Evolutionary conservation across 2,797 vertebrate genomes (phyloP), one percentile per base, ranked within the genome.

Genomic region (Rousettus madagascariensis): DNA sequence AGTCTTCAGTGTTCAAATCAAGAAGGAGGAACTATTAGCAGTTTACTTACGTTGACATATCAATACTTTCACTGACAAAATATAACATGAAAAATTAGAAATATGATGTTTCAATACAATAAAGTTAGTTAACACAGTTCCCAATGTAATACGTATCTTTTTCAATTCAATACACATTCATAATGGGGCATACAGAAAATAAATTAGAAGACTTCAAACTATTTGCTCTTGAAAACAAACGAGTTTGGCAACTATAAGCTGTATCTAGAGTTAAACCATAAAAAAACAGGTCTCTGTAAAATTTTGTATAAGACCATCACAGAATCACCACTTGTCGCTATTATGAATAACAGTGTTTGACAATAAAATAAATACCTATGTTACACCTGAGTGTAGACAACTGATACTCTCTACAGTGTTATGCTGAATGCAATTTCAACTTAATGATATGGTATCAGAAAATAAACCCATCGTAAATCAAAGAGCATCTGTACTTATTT

Each of bases 141-240:
- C 63, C 72, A 86, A 77, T 30, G 16, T n/a, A 19, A 75, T 30
- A 85, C n/a, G 84, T 79, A 90, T 82, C 12, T 82, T 92, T 69
- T 90, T 74, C 69, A 82, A 75, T 53, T 69, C 57, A 55, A 97
- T 63, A 53, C 3, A 84, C 2, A 10, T 69, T 83, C 19, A 94
- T 69, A 28, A 96, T 90, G 19, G 15, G 85, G 20, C 22, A 96
- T 66, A 17, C 38, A 86, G 65, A 95, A 96, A 77, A 91, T 55
- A 95, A 69, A 59, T 87, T 78, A 57, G 6, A 91, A 88, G 41
- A 74, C 51, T 77, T 91, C 22, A 94, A 91, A 94, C 33, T 78
- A 69, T 33, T 43, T 94, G 63, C 84, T n/a, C 49, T 65, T 69
- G 46, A 85, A 95, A 96, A 74, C 33, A 93, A 57, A 91, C 38